These are phyloP conservation scores for Ophioninae sp. DNA, from an alignment of 2,888 invertebrate genomes.

Conservation along the genomic window DNA sequence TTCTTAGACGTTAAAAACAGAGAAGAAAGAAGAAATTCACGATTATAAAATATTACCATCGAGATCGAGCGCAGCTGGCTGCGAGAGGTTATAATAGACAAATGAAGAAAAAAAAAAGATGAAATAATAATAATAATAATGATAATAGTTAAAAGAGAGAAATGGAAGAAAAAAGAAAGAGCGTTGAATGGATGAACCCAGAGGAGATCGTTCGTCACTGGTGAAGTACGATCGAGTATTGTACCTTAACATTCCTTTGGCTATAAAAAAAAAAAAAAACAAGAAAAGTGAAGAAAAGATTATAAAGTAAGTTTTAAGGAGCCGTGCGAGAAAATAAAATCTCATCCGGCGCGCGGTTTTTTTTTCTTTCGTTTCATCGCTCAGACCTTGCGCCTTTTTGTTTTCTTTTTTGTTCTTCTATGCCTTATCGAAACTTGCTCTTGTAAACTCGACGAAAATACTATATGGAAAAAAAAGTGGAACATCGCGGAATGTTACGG, in stretches of 20 bases:
- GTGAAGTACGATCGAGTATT: constrained; percentile 80
- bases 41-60: constrained; percentile 63
- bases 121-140: constrained; percentile 44
- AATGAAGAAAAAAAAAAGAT: constrained; percentile 19
- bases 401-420: constrained; percentile 22
- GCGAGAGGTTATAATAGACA: constrained; percentile 70
- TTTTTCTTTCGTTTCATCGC: constrained; percentile 24
- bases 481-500: not conserved
- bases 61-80: constrained; percentile 78
- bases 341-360: constrained; percentile 40
- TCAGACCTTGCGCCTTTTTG: constrained; percentile 26
- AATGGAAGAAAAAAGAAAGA: constrained; percentile 10
- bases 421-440: constrained; percentile 15
- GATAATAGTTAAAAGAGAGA: constrained; percentile 29
- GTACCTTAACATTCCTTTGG: constrained; percentile 81
- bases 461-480: not conserved
- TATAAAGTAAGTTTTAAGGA: constrained; percentile 59
- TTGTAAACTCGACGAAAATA: not conserved
- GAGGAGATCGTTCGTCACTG: constrained; percentile 73
- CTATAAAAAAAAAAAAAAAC: constrained; percentile 72
- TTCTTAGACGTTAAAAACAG: constrained; percentile 48
- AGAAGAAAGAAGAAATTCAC: constrained; percentile 45
- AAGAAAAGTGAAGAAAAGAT: constrained; percentile 54
- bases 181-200: constrained; percentile 49
- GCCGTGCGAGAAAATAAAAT: constrained; percentile 44